A percentile compares a stretch with the other conserved stretches of the same genome.
phyloP scores from a whole-genome alignment of 2,888 invertebrate genomes.

The Agrochola circellaris region DNA sequence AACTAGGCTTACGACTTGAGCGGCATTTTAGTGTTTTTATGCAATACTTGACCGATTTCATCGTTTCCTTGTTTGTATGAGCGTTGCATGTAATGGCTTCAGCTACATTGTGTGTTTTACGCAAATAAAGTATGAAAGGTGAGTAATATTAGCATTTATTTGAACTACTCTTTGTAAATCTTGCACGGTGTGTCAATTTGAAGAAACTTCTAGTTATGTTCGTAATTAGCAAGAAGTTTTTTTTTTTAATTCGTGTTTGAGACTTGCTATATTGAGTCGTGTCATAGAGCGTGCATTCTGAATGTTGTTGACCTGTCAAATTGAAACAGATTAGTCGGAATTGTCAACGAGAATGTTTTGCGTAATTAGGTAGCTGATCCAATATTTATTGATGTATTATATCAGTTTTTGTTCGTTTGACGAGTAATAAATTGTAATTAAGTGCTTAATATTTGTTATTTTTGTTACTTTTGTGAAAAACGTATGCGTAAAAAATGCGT shows the following conservation, averaged over 20 bases:
- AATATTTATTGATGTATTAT: too few relatives aligned
- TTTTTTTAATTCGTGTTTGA: background rate
- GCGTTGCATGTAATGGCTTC: constrained; percentile 25
- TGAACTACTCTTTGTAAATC: constrained; percentile 35
- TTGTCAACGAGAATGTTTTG: too few relatives aligned
- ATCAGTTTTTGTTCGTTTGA: background rate
- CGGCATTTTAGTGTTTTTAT: constrained; percentile 40
- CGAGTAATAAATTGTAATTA: too few relatives aligned
- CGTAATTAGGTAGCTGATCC: too few relatives aligned
- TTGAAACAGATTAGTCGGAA: too few relatives aligned
- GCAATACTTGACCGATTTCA: constrained; percentile 49
- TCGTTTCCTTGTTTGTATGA: constrained; percentile 38
- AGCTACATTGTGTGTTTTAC: constrained; percentile 15
- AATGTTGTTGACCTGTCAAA: too few relatives aligned
- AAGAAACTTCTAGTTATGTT: constrained; percentile 11
- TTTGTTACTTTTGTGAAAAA: background rate
- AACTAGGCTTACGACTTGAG: constrained; percentile 25
- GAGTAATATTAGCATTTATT: constrained; percentile 41
- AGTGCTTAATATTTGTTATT: too few relatives aligned
- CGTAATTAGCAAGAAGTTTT: constrained; percentile 5
- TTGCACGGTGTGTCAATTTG: constrained; percentile 33
- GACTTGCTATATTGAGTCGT: background rate
- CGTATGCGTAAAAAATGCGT: too few relatives aligned
- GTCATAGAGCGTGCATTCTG: too few relatives aligned
- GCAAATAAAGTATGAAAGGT: constrained; percentile 42